Percentiles rank a stretch among this genome's conserved stretches.
phyloP scores from a whole-genome alignment of 2,888 invertebrate genomes.

The Malachius bipustulatus region DNA sequence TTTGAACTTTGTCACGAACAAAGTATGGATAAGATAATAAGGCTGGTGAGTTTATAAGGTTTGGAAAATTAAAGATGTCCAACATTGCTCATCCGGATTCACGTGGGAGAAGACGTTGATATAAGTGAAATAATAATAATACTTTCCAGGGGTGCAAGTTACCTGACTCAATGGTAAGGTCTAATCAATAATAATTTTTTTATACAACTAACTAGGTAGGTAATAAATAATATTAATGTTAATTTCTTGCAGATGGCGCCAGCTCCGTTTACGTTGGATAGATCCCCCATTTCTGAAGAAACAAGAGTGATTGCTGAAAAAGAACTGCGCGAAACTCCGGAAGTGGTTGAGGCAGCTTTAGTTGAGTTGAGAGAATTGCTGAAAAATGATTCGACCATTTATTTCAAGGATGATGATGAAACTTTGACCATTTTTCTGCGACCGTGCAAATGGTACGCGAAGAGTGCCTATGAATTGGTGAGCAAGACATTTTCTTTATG shows the following conservation, averaged over 20 bases:
- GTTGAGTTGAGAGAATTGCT: conserved; percentile 50
- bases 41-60: too few relatives aligned
- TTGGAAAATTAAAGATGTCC: too few relatives aligned
- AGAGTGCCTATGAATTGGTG: conserved; percentile 68
- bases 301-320: conserved; percentile 46
- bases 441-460: conserved; percentile 72
- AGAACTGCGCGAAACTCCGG: conserved; percentile 62
- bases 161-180: too few relatives aligned
- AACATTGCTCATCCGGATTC: too few relatives aligned
- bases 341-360: conserved; percentile 47
- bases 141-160: too few relatives aligned
- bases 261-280: conserved; percentile 46
- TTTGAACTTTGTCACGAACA: conserved; percentile 28
- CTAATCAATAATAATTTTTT: too few relatives aligned
- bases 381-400: conserved; percentile 50
- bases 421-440: conserved; percentile 66
- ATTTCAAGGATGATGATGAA: conserved; percentile 61
- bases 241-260: conserved; percentile 26
- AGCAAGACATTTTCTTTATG: too few relatives aligned
- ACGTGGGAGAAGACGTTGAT: too few relatives aligned
- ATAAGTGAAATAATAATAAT: too few relatives aligned
- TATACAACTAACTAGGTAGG: too few relatives aligned
- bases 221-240: background rate
- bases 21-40: conserved; percentile 23
- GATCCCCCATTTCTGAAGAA: conserved; percentile 46